Base-by-base conservation (phyloP, 1,140 invertebrate genomes). In the Daktulosphaira vitifoliae region DNA sequence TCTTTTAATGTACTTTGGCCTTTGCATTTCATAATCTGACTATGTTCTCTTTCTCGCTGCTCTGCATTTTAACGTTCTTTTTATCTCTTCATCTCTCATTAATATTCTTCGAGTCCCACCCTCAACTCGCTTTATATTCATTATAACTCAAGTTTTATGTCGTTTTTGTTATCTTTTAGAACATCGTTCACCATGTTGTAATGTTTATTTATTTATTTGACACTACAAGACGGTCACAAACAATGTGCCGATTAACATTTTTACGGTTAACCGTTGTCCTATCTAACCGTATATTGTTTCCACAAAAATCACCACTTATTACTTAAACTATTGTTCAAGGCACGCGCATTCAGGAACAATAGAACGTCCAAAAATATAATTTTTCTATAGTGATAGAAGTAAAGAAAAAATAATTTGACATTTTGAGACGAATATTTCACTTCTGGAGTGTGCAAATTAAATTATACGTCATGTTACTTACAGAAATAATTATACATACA, bases 141-240 rank as follows among this genome's bases (percentile, higher is more conserved):
- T 62, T 62, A 62, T 4, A 62, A 62, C 42, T 29, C 42, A 26
- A 33, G 56, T 62, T 62, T 62, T 48, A 62, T 33, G 56, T 48
- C 42, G 42, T 62, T 48, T 33, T 18, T 3, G 56, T 62, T 62
- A 62, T 62, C 56, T 48, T 15, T 15, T 16, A n/a, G 20, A 29
- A 62, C 26, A 62, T 62, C 56, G 13, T 44, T 62, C 42, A 46
- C 42, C 56, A 33, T 7, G 39, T 62, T 62, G 29, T 62, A 62
- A 62, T 62, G 56, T 48, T 62, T 62, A 62, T 62, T 62, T 62
- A 62, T 62, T 62, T 8, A 39, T 62, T 62, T 46, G 46, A 62
- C 56, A 46, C 56, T 46, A 22, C 37, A 56, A 11, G 22, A 56
- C 53, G 20, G 37, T 56, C 29, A 15, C 13, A 48, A 7, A 62